A percentile compares a stretch with the other conserved stretches of the same genome.
phyloP scores from a whole-genome alignment of 2,113 vertebrate genomes.

The Vireo altiloquus region DNA sequence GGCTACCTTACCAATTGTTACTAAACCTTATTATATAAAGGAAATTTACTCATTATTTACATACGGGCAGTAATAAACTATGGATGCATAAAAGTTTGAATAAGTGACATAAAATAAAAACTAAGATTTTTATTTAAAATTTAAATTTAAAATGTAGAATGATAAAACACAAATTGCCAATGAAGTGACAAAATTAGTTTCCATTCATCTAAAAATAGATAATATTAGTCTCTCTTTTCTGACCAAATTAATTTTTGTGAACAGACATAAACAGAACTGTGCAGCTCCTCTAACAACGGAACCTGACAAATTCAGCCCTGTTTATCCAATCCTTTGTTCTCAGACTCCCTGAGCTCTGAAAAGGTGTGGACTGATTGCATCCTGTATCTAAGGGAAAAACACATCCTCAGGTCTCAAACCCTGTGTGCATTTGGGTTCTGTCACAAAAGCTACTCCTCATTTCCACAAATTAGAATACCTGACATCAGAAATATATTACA shows the following conservation, averaged over 20 bases:
- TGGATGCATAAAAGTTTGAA: not conserved
- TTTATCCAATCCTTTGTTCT: not conserved
- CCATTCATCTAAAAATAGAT: not conserved
- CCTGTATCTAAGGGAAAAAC: not conserved
- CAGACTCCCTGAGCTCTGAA: not conserved
- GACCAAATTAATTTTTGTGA: not conserved
- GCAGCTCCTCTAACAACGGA: not conserved
- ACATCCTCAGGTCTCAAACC: not conserved
- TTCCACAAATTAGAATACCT: not conserved
- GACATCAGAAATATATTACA: not conserved
- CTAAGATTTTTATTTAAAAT: not conserved
- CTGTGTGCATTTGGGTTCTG: not conserved
- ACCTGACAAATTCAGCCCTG: not conserved
- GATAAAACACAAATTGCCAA: not conserved
- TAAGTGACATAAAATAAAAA: not conserved
- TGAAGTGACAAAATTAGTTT: not conserved
- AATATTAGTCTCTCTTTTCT: not conserved
- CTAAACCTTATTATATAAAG: not conserved
- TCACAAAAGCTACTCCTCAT: not conserved
- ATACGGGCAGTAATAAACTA: not conserved
- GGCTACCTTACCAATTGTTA: not conserved
- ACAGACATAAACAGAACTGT: not conserved
- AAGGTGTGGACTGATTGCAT: not conserved
- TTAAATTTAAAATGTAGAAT: not conserved
- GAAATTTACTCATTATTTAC: not conserved